These are phyloP conservation scores for Embiotoca jacksoni DNA, from an alignment of 2,113 vertebrate species.

Conservation along the genomic window DNA sequence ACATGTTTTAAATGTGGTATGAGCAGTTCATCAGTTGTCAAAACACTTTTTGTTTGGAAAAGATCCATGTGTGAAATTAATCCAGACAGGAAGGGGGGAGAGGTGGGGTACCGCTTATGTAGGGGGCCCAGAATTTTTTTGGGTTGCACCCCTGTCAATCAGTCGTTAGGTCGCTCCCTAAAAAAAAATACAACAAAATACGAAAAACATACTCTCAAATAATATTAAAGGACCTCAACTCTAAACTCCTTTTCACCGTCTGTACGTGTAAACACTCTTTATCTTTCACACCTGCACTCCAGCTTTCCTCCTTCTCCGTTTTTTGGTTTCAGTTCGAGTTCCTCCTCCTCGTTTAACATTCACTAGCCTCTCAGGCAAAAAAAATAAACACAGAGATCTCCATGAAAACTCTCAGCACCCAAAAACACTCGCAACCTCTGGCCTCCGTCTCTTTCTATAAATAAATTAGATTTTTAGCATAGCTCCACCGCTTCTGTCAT, in stretches of 20 bases:
- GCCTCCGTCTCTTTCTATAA: not conserved
- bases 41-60: no score
- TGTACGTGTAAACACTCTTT: not conserved
- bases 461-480: not conserved
- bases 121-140: no score
- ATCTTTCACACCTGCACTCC: not conserved
- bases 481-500: not conserved
- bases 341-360: not conserved
- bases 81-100: no score
- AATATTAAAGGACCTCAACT: not conserved
- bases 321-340: not conserved
- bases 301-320: not conserved
- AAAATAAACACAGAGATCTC: slow-evolving; percentile 4
- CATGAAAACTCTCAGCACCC: not conserved
- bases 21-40: no score
- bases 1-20: no score
- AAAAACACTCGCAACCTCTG: not conserved
- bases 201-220: not conserved
- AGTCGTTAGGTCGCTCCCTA: no score
- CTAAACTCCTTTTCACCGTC: not conserved
- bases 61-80: no score
- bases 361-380: not conserved
- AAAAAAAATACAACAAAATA: not conserved
- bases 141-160: no score
- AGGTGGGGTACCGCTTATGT: no score